Evolutionary conservation across 2,888 invertebrate genomes (phyloP).

Genomic region (Cryptocheilus praepositus): DNA sequence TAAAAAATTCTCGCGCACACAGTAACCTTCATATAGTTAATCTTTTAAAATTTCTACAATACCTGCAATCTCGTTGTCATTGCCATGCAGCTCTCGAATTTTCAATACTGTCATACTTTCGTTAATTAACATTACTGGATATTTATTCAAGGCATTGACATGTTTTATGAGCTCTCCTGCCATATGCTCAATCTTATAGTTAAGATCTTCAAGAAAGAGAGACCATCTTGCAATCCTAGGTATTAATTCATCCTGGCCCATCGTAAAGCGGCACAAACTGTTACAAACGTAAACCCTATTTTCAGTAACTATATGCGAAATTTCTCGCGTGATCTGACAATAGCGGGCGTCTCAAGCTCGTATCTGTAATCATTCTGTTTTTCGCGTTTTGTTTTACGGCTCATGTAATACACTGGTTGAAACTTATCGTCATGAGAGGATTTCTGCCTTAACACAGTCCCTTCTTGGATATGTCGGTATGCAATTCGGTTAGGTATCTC

Average conservation of each 20-base stretch:
- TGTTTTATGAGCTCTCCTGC: background rate
- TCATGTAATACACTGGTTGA: slow-evolving; percentile 2
- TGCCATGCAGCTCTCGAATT: background rate
- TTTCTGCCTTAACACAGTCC: background rate
- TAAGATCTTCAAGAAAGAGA: background rate
- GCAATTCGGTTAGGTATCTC: background rate
- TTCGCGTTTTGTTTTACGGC: background rate
- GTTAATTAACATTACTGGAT: background rate
- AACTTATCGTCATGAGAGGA: background rate
- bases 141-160: background rate
- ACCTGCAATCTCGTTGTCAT: background rate
- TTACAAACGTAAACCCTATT: slow-evolving; percentile 6
- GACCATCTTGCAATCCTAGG: slow-evolving; percentile 1
- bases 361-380: background rate
- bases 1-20: background rate
- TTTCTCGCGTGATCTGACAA: slow-evolving; percentile 4
- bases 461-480: background rate
- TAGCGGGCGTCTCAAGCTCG: slow-evolving; percentile 8
- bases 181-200: slow-evolving; percentile 2
- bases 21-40: background rate
- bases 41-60: background rate
- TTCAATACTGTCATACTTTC: background rate
- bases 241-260: background rate
- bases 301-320: slow-evolving; percentile 10
- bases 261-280: slow-evolving; percentile 5